Percentiles rank a stretch among this genome's conserved stretches.
These are phyloP conservation scores for Eonycteris spelaea DNA, from an alignment of 2,113 vertebrate genomes.

Conservation along the genomic window DNA sequence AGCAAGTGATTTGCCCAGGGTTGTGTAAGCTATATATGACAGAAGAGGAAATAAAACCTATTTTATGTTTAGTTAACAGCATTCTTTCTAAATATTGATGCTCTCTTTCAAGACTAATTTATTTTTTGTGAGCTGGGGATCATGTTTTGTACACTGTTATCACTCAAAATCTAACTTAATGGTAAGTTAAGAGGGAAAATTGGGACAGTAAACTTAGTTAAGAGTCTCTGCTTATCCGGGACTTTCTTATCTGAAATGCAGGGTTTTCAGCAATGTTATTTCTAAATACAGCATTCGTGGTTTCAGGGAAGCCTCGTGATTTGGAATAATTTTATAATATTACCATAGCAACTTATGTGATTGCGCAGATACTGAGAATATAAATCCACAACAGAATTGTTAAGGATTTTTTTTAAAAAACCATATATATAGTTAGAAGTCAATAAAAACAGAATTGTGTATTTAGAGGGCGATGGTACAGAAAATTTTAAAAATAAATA, in stretches of 20 bases:
- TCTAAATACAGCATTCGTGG: not conserved
- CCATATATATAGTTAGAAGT: not conserved
- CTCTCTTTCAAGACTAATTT: not conserved
- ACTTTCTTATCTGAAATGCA: constrained; percentile 27
- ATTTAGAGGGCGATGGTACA: not conserved
- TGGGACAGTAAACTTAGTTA: not conserved
- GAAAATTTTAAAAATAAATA: not conserved
- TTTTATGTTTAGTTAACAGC: not conserved
- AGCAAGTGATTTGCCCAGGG: not conserved
- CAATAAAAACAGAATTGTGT: not conserved
- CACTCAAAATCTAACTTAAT: not conserved
- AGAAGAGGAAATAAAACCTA: not conserved
- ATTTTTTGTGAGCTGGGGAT: not conserved
- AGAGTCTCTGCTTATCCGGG: not conserved
- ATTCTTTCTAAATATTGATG: not conserved
- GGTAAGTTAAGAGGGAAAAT: not conserved
- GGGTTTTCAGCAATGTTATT: constrained; percentile 25
- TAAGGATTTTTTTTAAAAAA: not conserved
- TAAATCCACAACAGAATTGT: constrained; percentile 24
- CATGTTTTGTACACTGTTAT: not conserved
- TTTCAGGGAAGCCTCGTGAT: constrained; percentile 33
- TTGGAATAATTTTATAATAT: constrained; percentile 67
- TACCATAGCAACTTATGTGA: constrained; percentile 63
- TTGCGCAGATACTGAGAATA: constrained; percentile 34
- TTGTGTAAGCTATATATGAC: not conserved